A percentile compares a stretch with the other conserved stretches of the same genome.
These are phyloP conservation scores for Dromaius novaehollandiae DNA, from an alignment of 2,113 vertebrate species.

Conservation along the genomic window DNA sequence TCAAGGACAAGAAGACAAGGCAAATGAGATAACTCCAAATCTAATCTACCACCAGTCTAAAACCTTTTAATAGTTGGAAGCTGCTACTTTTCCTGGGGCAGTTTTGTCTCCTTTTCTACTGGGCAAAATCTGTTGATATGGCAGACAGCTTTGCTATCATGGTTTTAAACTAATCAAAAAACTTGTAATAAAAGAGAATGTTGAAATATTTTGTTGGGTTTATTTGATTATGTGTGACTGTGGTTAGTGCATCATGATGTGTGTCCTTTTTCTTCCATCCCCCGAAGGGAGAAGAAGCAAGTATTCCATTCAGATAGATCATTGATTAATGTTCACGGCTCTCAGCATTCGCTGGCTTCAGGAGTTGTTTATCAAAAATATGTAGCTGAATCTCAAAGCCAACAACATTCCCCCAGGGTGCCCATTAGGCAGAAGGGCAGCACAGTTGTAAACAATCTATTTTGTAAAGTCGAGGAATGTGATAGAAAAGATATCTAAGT, in stretches of 20 bases:
- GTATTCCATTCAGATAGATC: conserved; percentile 64
- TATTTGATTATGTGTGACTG: conserved; percentile 40
- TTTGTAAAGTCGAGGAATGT: conserved; percentile 70
- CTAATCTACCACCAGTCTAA: conserved; percentile 6
- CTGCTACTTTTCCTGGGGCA: neutral
- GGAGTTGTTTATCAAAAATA: conserved; percentile 68
- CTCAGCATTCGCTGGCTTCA: conserved; percentile 40
- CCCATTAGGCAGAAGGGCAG: conserved; percentile 72
- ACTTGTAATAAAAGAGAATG: conserved; percentile 32
- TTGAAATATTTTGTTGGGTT: conserved; percentile 36
- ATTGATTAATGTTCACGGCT: conserved; percentile 66
- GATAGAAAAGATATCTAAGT: conserved; percentile 51
- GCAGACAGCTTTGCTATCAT: conserved; percentile 1
- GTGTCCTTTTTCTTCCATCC: conserved; percentile 14
- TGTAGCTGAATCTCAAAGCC: conserved; percentile 65
- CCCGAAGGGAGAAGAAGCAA: conserved; percentile 46
- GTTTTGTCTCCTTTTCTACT: neutral
- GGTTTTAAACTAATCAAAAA: conserved; percentile 50
- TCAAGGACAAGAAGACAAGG: conserved; percentile 20
- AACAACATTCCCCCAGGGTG: conserved; percentile 59
- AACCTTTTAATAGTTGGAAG: conserved; percentile 10
- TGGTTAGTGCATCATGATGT: conserved; percentile 23
- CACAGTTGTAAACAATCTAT: conserved; percentile 70
- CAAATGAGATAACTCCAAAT: neutral
- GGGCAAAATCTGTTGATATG: conserved; percentile 50